Evolutionary conservation across 2,113 vertebrate species (phyloP).

Genomic region (Tetraodon nigroviridis): DNA sequence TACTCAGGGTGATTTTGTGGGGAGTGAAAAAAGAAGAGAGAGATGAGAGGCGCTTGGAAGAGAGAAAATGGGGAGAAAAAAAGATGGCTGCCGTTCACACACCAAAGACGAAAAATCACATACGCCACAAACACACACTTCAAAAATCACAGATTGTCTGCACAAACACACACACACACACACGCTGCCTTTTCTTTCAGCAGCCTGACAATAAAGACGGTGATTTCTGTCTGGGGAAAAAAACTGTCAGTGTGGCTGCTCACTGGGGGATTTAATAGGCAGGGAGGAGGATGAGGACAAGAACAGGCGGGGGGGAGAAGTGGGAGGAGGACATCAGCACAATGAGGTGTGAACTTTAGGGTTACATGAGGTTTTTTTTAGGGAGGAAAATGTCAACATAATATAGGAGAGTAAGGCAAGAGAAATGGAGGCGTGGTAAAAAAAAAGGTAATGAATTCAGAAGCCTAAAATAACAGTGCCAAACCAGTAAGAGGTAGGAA

Average conservation of each 20-base stretch:
- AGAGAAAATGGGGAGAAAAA: conserved; percentile 30
- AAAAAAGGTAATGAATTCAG: background rate
- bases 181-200: conserved; percentile 32
- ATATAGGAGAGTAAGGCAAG: background rate
- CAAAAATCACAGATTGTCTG: conserved; percentile 15
- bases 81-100: conserved; percentile 43
- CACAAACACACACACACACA: conserved; percentile 18
- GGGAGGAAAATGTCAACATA: background rate
- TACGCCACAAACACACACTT: conserved; percentile 12
- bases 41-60: conserved; percentile 23
- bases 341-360: background rate
- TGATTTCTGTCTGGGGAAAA: conserved; percentile 55
- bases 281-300: conserved; percentile 23
- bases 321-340: conserved; percentile 7
- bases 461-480: too few species aligned
- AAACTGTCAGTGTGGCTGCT: conserved; percentile 33
- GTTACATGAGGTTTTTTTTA: background rate
- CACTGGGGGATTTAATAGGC: conserved; percentile 49
- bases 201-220: conserved; percentile 50
- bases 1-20: conserved; percentile 8
- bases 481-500: too few species aligned
- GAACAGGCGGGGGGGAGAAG: background rate
- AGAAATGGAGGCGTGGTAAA: background rate
- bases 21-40: conserved; percentile 13
- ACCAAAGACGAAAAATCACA: conserved; percentile 12